Evolutionary conservation across 2,113 vertebrate species (phyloP).

Genomic region (Phalacrocorax aristotelis): DNA sequence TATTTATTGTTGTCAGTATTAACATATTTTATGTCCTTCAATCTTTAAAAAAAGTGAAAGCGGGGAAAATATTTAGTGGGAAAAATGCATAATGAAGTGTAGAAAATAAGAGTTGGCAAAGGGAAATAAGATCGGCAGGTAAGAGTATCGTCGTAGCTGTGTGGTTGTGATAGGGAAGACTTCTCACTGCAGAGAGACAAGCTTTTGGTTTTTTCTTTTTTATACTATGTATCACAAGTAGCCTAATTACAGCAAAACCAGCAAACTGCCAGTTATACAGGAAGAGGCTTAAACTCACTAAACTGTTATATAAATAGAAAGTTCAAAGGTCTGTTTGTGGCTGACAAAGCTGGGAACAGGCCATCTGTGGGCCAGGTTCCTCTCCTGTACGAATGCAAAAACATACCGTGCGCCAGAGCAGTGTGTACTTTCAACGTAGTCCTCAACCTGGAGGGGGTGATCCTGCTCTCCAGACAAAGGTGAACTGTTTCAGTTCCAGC

Average conservation of each 20-base stretch:
- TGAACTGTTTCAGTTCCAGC: conserved; percentile 62
- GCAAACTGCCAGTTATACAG: conserved; percentile 75
- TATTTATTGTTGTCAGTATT: background rate
- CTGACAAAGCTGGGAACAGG: conserved; percentile 68
- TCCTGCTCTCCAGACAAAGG: conserved; percentile 63
- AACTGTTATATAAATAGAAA: conserved; percentile 83
- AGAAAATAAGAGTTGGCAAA: background rate
- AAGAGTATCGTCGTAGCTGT: background rate
- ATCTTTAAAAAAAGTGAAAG: background rate
- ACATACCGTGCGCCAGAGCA: background rate
- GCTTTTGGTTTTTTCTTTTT: conserved; percentile 17
- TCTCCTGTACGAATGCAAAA: conserved; percentile 18
- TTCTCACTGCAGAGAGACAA: background rate
- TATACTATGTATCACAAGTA: conserved; percentile 68
- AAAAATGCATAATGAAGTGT: background rate
- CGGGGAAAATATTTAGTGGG: background rate
- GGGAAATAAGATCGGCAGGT: background rate
- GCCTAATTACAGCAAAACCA: conserved; percentile 74
- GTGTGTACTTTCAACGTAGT: background rate
- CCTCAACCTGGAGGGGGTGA: conserved; percentile 37
- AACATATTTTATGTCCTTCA: background rate
- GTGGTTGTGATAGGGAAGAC: background rate
- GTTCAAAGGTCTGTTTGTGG: conserved; percentile 79
- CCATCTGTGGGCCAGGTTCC: conserved; percentile 75
- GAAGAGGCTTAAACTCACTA: conserved; percentile 79